These are phyloP conservation scores for Eulemur rufifrons DNA, from an alignment of 2,113 vertebrate genomes.

Conservation along the genomic window DNA sequence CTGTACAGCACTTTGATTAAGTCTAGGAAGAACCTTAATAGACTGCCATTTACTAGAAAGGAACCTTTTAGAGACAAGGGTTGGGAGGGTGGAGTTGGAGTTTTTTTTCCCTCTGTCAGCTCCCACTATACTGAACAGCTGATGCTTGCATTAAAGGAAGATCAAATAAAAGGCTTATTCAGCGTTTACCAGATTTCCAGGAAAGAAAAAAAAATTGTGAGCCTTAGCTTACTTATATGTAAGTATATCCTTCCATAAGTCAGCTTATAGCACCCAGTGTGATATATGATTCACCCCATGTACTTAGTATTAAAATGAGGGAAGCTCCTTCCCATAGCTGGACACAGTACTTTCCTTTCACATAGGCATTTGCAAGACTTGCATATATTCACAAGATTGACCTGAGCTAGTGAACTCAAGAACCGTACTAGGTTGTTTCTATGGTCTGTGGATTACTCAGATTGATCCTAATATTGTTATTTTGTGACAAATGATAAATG, in stretches of 20 bases:
- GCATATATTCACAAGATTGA: conserved; percentile 65
- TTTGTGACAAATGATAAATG: conserved; percentile 69
- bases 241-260: conserved; percentile 66
- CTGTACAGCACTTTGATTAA: conserved; percentile 72
- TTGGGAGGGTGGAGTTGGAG: conserved; percentile 63
- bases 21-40: conserved; percentile 79
- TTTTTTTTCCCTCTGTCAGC: conserved; percentile 63
- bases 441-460: conserved; percentile 41
- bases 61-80: conserved; percentile 75
- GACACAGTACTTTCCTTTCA: conserved; percentile 44
- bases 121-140: conserved; percentile 80
- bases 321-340: conserved; percentile 48
- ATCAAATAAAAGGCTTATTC: conserved; percentile 85
- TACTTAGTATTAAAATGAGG: conserved; percentile 77
- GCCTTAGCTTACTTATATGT: conserved; percentile 74
- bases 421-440: conserved; percentile 48
- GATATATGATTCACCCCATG: conserved; percentile 61
- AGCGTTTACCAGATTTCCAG: conserved; percentile 82
- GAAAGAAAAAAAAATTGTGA: conserved; percentile 52
- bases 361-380: conserved; percentile 32
- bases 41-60: conserved; percentile 79
- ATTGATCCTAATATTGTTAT: conserved; percentile 31
- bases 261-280: conserved; percentile 73
- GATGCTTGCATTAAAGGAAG: conserved; percentile 82
- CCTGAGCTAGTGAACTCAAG: conserved; percentile 73